Evolutionary conservation across 2,797 vertebrate genomes (phyloP).

Genomic region (Sparus aurata): DNA sequence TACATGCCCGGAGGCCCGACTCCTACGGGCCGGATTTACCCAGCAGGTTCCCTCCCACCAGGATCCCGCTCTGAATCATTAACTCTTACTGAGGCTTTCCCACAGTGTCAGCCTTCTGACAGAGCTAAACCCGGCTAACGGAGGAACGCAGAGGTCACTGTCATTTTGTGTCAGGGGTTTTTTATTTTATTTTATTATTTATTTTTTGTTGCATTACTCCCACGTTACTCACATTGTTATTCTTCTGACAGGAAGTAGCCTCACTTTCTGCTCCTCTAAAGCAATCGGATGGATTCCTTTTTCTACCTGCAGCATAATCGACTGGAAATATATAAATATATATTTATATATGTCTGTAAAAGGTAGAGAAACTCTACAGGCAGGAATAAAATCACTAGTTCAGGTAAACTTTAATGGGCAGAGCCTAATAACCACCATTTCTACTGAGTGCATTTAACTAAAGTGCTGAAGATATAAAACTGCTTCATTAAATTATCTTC

Average conservation of each 20-base stretch:
- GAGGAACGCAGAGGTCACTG: slow-evolving; percentile 47
- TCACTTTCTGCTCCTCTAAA: slow-evolving; percentile 32
- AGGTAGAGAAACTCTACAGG: slow-evolving; percentile 9
- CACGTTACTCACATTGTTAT: slow-evolving; percentile 23
- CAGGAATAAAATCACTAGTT: slow-evolving; percentile 3
- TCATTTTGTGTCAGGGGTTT: slow-evolving; percentile 23
- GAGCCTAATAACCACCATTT: slow-evolving; percentile 36
- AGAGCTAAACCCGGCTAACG: slow-evolving; percentile 54
- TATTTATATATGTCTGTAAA: background rate
- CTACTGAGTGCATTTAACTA: slow-evolving; percentile 37
- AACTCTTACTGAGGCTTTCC: slow-evolving; percentile 55
- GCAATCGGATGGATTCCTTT: slow-evolving; percentile 33
- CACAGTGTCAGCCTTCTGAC: slow-evolving; percentile 33
- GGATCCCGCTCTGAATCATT: slow-evolving; percentile 66
- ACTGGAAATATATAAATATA: background rate
- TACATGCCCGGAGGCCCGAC: slow-evolving; percentile 64
- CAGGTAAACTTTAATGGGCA: slow-evolving; percentile 41
- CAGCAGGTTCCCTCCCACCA: slow-evolving; percentile 73
- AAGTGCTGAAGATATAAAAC: slow-evolving; percentile 41
- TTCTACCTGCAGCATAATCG: slow-evolving; percentile 31
- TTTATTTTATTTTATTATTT: no score
- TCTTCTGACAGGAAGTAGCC: slow-evolving; percentile 29
- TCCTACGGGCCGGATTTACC: slow-evolving; percentile 68
- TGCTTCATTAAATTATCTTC: slow-evolving; percentile 31
- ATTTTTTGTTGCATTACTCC: slow-evolving; percentile 31